Conservation (phyloP, 2,888 invertebrate species). For the Drosophila algonquin region DNA sequence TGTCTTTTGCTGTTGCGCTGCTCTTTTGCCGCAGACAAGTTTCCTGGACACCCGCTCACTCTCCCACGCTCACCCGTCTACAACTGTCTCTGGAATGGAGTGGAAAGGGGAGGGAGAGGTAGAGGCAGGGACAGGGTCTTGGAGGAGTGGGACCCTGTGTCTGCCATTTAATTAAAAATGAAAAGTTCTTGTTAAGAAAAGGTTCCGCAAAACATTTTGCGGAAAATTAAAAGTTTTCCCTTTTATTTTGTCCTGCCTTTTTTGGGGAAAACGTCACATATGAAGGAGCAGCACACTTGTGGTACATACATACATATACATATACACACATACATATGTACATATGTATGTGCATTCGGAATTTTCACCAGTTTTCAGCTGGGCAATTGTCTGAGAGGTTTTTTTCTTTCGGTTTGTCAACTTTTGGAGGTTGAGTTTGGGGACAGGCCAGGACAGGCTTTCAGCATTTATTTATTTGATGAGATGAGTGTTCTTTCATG, state of each 20-base stretch:
- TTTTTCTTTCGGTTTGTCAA: constrained; percentile 20
- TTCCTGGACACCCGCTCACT: constrained; percentile 46
- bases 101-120: neutral
- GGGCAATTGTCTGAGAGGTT: constrained; percentile 18
- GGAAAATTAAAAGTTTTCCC: constrained; percentile 75
- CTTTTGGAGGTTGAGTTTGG: constrained; percentile 1
- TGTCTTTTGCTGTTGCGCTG: neutral
- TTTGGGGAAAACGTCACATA: constrained; percentile 56
- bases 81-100: neutral
- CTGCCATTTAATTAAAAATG: constrained; percentile 75
- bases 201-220: constrained; percentile 62
- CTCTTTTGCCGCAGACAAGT: constrained; percentile 50
- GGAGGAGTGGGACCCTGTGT: constrained; percentile 34
- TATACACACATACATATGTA: constrained; percentile 10
- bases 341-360: too few species aligned
- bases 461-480: constrained; percentile 6
- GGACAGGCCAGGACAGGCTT: neutral
- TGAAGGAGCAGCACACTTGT: constrained; percentile 34
- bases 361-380: constrained; percentile 43
- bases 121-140: neutral
- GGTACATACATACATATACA: too few species aligned
- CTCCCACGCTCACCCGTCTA: constrained; percentile 1
- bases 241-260: constrained; percentile 37
- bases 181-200: constrained; percentile 74
- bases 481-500: neutral